Percentiles rank a stretch among this genome's conserved stretches.
Evolutionary conservation across 2,113 vertebrate genomes (phyloP).

Genomic region (Gymnobelideus leadbeateri): DNA sequence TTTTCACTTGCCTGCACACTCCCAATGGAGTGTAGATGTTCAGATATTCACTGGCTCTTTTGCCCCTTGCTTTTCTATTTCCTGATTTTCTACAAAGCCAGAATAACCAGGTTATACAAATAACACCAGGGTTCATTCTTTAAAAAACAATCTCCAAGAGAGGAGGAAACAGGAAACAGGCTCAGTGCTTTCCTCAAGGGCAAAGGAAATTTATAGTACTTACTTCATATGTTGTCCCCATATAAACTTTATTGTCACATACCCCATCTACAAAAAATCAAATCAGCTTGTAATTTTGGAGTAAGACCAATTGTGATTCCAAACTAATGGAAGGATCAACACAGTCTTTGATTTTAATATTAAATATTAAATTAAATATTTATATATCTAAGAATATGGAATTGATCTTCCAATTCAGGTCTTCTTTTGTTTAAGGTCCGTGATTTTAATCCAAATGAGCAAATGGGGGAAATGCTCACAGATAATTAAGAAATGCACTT

Average conservation of each 20-base stretch:
- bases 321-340: neutral
- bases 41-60: neutral
- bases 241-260: neutral
- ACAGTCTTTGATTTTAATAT: neutral
- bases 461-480: neutral
- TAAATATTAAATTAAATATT: neutral
- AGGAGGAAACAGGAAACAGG: neutral
- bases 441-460: neutral
- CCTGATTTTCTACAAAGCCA: neutral
- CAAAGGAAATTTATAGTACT: neutral
- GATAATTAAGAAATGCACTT: neutral
- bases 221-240: neutral
- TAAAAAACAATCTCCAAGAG: neutral
- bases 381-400: neutral
- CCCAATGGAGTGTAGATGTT: neutral
- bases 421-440: neutral
- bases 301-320: neutral
- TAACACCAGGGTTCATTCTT: neutral
- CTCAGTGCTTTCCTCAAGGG: neutral
- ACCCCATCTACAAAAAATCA: neutral
- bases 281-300: neutral
- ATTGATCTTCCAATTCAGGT: neutral
- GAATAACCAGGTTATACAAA: neutral
- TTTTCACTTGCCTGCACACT: neutral
- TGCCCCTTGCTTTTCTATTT: neutral